phyloP scores from a whole-genome alignment of 2,888 invertebrate genomes.

The Thumatha senex region DNA sequence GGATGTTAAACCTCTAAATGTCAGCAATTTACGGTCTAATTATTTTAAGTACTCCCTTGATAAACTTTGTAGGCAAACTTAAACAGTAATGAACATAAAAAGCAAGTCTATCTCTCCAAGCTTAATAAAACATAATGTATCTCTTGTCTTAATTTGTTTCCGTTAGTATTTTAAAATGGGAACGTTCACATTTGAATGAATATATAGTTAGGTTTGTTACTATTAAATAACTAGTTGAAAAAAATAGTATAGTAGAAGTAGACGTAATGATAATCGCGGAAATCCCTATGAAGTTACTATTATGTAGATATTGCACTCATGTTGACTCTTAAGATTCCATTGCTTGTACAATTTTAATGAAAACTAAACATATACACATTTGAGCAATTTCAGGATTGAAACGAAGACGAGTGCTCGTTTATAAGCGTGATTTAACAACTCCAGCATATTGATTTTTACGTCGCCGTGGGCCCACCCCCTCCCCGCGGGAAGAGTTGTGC shows the following conservation, averaged over 20 bases:
- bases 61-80: constrained; percentile 4
- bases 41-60: constrained; percentile 15
- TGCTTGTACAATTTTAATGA: constrained; percentile 42
- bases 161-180: too few relatives aligned
- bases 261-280: background rate
- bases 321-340: constrained; percentile 24
- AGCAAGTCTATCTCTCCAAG: too few relatives aligned
- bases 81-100: background rate
- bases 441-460: constrained; percentile 87
- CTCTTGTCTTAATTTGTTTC: too few relatives aligned
- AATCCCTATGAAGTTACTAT: background rate
- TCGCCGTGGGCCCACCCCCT: constrained; percentile 82
- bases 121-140: too few relatives aligned
- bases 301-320: constrained; percentile 7
- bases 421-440: constrained; percentile 90
- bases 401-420: constrained; percentile 85
- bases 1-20: constrained; percentile 29
- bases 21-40: constrained; percentile 22
- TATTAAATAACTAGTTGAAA: too few relatives aligned
- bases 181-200: too few relatives aligned
- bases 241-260: too few relatives aligned
- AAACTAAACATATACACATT: constrained; percentile 63
- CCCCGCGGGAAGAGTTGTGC: constrained; percentile 83
- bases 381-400: constrained; percentile 79
- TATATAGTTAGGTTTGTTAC: too few relatives aligned